Evolutionary conservation across 2,797 vertebrate species (phyloP), one percentile per base, ranked within the genome.

Genomic region (Scarus forsteni): DNA sequence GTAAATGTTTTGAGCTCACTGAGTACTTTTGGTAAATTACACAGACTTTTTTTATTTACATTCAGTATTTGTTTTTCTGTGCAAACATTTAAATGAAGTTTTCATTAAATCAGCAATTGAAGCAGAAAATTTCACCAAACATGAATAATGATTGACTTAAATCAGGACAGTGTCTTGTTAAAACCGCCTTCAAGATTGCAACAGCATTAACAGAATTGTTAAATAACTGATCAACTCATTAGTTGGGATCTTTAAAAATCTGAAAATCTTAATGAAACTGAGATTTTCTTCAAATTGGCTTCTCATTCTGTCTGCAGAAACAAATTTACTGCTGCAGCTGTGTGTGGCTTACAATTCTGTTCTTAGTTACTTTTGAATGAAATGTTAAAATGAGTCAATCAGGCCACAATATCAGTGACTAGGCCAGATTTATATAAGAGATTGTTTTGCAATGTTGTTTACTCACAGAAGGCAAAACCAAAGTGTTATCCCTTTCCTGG

Each of bases 201-300:
- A 38, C 57, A 51, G 39, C 9, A 57, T 61, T 36, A 36, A 42
- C 10, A 35, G 40, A 40, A 56, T 43, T 16, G 36, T 19, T 46
- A 4, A 27, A 27, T 27, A 2, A 27, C 2, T 0, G 36, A 40
- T 16, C 14, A 54, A n/a, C 50, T 11, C 12, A 44, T 3, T 16
- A n/a, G 8, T 42, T 19, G 8, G 44, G 60, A 43, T 56, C 44
- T 55, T 70, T 16, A 65, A 49, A 70, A 38, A 60, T 70, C 44
- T 66, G 34, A 18, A 44, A 7, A 1, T 54, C 49, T 8, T 43
- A 8, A 50, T 56, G 8, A 38, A 8, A 9, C 10, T 19, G 39
- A 59, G 14, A 14, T 43, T 9, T 9, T 1, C 16, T 67, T 43
- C 35, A 45, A 8, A 10, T 39, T 2, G 0, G 27, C n/a, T 27